Conservation (phyloP, 1,140 invertebrate genomes). For the Zeugodacus cucurbitae region DNA sequence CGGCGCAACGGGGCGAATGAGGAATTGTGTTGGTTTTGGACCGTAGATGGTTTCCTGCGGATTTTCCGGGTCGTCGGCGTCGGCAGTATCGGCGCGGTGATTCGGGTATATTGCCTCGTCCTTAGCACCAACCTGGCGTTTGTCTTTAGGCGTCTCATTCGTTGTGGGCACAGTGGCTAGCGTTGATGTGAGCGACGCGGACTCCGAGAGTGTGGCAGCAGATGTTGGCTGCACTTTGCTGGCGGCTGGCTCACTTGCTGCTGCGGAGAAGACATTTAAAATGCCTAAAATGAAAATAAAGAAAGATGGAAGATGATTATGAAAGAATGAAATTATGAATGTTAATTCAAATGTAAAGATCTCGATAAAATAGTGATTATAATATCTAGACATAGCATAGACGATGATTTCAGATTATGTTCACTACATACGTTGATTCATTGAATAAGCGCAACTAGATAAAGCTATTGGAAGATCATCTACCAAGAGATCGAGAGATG, state of each 20-base stretch:
- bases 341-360: too few relatives aligned
- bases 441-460: too few relatives aligned
- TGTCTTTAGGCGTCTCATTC: conserved; percentile 56
- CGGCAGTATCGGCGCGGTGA: conserved; percentile 51
- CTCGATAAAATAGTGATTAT: too few relatives aligned
- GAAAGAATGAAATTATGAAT: neutral
- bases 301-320: too few relatives aligned
- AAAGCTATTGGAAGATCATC: too few relatives aligned
- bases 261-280: conserved; percentile 16
- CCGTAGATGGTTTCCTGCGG: conserved; percentile 63
- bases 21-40: conserved; percentile 60
- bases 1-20: conserved; percentile 58
- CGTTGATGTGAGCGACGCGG: conserved; percentile 44
- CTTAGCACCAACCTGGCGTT: conserved; percentile 60
- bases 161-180: conserved; percentile 37
- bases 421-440: too few relatives aligned
- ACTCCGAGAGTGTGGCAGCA: neutral
- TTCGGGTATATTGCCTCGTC: conserved; percentile 59
- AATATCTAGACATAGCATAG: too few relatives aligned
- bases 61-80: conserved; percentile 58
- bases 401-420: too few relatives aligned
- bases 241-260: conserved; percentile 4
- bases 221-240: conserved; percentile 44
- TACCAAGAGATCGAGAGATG: too few relatives aligned
- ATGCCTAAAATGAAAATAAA: conserved; percentile 20